Conservation (phyloP, 2,888 invertebrate genomes). For the Pseudolycoriella hygida region DNA sequence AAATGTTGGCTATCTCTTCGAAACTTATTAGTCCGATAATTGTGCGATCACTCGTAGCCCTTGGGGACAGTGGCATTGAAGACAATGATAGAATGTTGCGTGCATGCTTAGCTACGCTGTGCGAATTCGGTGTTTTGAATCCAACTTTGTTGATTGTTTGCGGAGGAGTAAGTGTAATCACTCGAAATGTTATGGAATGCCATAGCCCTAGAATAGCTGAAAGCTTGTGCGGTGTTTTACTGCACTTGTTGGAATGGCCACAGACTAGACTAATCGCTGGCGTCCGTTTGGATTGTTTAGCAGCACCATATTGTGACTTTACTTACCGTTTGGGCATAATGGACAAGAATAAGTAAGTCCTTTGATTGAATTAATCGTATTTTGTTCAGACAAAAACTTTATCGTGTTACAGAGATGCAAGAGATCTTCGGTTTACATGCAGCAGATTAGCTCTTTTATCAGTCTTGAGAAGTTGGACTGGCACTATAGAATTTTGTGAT, state of each 20-base stretch:
- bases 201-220: constrained; percentile 81
- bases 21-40: constrained; percentile 54
- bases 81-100: constrained; percentile 70
- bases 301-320: constrained; percentile 88
- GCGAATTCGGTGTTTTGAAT: constrained; percentile 77
- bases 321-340: constrained; percentile 57
- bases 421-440: constrained; percentile 69
- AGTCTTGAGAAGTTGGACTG: constrained; percentile 81
- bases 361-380: neutral
- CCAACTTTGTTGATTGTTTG: constrained; percentile 60
- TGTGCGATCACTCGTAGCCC: constrained; percentile 62
- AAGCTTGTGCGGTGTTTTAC: constrained; percentile 69
- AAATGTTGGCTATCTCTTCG: constrained; percentile 45
- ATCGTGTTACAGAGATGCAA: constrained; percentile 38
- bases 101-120: constrained; percentile 71
- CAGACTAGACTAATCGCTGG: constrained; percentile 54
- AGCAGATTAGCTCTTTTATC: constrained; percentile 71
- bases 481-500: constrained; percentile 72
- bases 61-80: constrained; percentile 60
- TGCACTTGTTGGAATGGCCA: constrained; percentile 74
- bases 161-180: constrained; percentile 67
- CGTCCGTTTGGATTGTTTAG: constrained; percentile 69
- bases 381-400: neutral
- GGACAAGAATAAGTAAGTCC: constrained; percentile 49
- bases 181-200: constrained; percentile 68